phyloP scores from a whole-genome alignment of 2,888 invertebrate genomes.

The Eudasyphora cyanicolor region DNA sequence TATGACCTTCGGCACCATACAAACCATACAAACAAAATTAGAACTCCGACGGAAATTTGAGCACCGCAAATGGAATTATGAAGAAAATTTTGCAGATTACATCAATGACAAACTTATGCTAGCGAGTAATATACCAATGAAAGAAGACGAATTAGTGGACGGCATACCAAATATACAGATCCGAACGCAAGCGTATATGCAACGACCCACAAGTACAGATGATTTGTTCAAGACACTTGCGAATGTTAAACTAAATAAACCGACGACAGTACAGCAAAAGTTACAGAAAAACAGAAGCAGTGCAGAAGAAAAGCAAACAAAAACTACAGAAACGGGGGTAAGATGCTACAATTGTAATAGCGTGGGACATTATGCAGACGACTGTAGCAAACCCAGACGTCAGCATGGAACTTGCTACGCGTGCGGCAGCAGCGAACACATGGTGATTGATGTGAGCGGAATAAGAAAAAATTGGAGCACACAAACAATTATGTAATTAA shows the following conservation, averaged over 20 bases:
- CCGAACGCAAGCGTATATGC: conserved; percentile 22
- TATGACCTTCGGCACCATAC: background rate
- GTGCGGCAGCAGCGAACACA: conserved; percentile 19
- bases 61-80: background rate
- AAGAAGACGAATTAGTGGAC: conserved; percentile 19
- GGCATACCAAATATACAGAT: conserved; percentile 31
- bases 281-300: background rate
- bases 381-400: conserved; percentile 25
- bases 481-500: conserved; percentile 35
- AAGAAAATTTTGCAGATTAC: conserved; percentile 17
- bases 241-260: background rate
- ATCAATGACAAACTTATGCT: conserved; percentile 35
- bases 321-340: background rate
- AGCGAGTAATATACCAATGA: background rate
- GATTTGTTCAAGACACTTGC: background rate
- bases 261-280: background rate
- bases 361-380: conserved; percentile 29
- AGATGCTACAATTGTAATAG: conserved; percentile 40
- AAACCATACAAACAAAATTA: background rate
- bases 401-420: conserved; percentile 24
- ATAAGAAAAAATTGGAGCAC: conserved; percentile 15
- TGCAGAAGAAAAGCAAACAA: background rate
- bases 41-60: background rate
- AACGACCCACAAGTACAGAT: background rate
- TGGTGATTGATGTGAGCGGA: background rate